Evolutionary conservation across 2,797 vertebrate species (phyloP).

Genomic region (Peromyscus aztecus): DNA sequence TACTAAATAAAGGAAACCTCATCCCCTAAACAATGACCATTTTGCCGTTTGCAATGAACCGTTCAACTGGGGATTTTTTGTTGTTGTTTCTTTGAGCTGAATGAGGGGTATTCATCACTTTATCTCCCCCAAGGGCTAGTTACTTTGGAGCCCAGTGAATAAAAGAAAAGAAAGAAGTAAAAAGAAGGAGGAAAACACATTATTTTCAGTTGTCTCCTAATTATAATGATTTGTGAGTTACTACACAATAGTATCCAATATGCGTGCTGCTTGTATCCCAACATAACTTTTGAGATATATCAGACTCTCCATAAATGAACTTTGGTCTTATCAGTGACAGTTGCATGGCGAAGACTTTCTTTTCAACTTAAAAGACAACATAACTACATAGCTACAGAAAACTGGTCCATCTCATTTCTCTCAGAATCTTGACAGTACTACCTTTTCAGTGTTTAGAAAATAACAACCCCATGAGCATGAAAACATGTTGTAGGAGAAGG

Average conservation of each 20-base stretch:
- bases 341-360: background rate
- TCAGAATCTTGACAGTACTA: background rate
- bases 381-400: background rate
- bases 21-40: constrained; percentile 75
- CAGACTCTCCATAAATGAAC: background rate
- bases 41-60: constrained; percentile 76
- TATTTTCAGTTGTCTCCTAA: constrained; percentile 66
- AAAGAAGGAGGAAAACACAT: background rate
- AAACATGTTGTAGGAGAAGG: background rate
- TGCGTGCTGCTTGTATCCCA: background rate
- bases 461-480: fast-evolving
- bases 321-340: background rate
- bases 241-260: background rate
- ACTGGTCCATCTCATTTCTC: background rate
- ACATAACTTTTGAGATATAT: background rate
- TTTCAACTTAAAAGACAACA: background rate
- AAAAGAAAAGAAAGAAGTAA: constrained; percentile 59
- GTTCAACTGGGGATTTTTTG: constrained; percentile 63
- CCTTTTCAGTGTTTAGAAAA: background rate
- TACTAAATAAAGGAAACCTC: constrained; percentile 66
- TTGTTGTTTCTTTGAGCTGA: constrained; percentile 79
- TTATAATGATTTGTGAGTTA: constrained; percentile 78
- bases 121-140: constrained; percentile 72
- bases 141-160: constrained; percentile 69
- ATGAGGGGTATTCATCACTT: constrained; percentile 78